Conservation (phyloP, 92 coral and sea anemone species). For the Parazoanthus swiftii region DNA sequence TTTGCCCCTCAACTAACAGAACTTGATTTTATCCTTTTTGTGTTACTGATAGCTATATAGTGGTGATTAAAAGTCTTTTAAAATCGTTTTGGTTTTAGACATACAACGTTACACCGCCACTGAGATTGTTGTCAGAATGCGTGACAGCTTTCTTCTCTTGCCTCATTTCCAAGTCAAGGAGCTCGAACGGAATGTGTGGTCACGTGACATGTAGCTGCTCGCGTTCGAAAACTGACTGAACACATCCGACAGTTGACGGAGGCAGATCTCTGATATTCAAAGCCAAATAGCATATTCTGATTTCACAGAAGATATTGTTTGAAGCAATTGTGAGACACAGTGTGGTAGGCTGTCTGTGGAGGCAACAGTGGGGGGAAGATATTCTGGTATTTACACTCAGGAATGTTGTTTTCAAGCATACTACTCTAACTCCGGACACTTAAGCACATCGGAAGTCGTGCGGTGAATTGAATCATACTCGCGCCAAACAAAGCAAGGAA, state of each 20-base stretch:
- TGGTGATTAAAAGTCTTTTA: too few species aligned
- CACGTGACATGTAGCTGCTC: constrained; percentile 32
- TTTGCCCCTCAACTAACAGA: not conserved
- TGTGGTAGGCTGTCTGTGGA: constrained; percentile 1
- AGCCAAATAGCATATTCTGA: constrained; percentile 13
- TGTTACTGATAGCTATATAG: not conserved
- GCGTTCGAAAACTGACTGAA: constrained; percentile 13
- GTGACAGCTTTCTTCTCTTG: not conserved
- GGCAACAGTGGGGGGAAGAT: constrained; percentile 37
- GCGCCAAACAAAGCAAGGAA: constrained; percentile 34
- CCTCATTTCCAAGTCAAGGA: constrained; percentile 39
- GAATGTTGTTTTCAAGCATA: constrained; percentile 36
- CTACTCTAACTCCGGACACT: constrained; percentile 48
- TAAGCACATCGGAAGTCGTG: constrained; percentile 42
- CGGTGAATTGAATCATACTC: constrained; percentile 28
- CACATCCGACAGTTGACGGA: constrained; percentile 18
- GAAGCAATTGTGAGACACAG: constrained; percentile 6
- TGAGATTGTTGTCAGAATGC: not conserved
- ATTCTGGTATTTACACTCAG: constrained; percentile 21
- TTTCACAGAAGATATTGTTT: not conserved
- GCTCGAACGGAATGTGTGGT: constrained; percentile 33
- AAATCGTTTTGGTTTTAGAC: not conserved
- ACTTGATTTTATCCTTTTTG: not conserved
- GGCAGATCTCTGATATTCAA: not conserved
- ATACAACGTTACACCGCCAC: too few species aligned